Evolutionary conservation across 2,888 invertebrate genomes (phyloP), one percentile per base, ranked within the genome.

Genomic region (Aleiodes leptofemur): DNA sequence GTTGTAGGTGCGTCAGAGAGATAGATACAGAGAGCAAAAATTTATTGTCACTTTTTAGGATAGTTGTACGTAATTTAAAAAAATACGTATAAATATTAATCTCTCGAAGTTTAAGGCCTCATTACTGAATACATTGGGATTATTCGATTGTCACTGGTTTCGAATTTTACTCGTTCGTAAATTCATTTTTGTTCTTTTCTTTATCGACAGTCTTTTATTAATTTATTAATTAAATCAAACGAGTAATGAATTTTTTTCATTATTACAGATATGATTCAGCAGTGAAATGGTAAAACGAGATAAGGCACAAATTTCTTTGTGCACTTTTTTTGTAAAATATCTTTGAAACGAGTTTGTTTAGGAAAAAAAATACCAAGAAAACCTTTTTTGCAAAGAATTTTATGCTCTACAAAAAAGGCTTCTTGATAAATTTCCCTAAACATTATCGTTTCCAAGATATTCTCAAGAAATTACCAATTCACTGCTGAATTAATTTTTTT

Each of bases 1-100:
- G 77, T 43, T 81, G 76, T 80, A 82, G 79, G 78, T 79, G 77
- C 77, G 73, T 78, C 76, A 74, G 78, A 79, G 34, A 34, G 34
- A 34, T 78, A 78, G 73, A 74, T 77, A 79, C 2, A 34, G 34
- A 34, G 79, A 78, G 73, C 76, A 70, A 55, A 57, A 38, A 53
- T 72, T 69, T 72, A 51, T 75, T 43, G 55, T 48, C 73, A 57
- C 53, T 59, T 61, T 48, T 55, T 53, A 9, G 9, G 9, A 48
- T 69, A 51, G 69, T 8, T 14, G 14, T 69, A 74, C 64, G 55
- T 69, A 68, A 23, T 50, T 48, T 23, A 2, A 2, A 23, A 23
- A 23, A 48, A 51, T 68, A 51, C 51, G 51, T 51, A 68, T 13
- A 16, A 29, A 51, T 43, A 43, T 31, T 31, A 68, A 68, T 68